Conservation (phyloP, 2,797 vertebrate species). For the Clarias laeviceps region DNA sequence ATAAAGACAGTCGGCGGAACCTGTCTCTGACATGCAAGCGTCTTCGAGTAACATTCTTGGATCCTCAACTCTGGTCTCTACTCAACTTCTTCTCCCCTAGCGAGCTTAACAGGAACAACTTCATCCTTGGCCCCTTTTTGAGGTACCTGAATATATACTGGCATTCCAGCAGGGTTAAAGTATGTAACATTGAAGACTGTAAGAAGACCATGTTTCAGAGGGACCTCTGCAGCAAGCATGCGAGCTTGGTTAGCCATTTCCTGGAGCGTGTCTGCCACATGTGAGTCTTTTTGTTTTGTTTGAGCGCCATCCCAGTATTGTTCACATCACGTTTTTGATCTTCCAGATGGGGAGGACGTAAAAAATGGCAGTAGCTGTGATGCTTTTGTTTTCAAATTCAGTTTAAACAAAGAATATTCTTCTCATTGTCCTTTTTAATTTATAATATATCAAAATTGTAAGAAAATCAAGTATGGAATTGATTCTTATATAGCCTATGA, state of each 20-base stretch:
- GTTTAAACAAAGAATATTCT: background rate
- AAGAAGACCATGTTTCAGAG: conserved; percentile 88
- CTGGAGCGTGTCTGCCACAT: conserved; percentile 74
- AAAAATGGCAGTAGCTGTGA: conserved; percentile 6
- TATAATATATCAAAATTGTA: background rate
- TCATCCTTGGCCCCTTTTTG: conserved; percentile 83
- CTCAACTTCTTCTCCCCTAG: conserved; percentile 83
- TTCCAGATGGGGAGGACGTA: conserved; percentile 24
- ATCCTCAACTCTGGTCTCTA: conserved; percentile 84
- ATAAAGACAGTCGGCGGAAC: conserved; percentile 84
- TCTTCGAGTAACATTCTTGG: conserved; percentile 81
- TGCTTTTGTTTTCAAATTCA: background rate
- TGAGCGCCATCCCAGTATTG: conserved; percentile 23
- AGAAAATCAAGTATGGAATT: conserved; percentile 16
- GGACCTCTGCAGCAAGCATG: conserved; percentile 86
- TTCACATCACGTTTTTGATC: conserved; percentile 19
- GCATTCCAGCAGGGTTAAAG: conserved; percentile 89
- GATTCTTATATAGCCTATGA: background rate
- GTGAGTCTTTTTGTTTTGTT: conserved; percentile 69
- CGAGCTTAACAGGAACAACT: conserved; percentile 86
- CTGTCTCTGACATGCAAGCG: conserved; percentile 82
- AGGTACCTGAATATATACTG: conserved; percentile 85
- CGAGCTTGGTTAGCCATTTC: conserved; percentile 82
- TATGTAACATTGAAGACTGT: conserved; percentile 95
- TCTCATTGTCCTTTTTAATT: background rate